These are phyloP conservation scores for Sycobia sp. DNA, from an alignment of 1,140 invertebrate species.

Conservation along the genomic window DNA sequence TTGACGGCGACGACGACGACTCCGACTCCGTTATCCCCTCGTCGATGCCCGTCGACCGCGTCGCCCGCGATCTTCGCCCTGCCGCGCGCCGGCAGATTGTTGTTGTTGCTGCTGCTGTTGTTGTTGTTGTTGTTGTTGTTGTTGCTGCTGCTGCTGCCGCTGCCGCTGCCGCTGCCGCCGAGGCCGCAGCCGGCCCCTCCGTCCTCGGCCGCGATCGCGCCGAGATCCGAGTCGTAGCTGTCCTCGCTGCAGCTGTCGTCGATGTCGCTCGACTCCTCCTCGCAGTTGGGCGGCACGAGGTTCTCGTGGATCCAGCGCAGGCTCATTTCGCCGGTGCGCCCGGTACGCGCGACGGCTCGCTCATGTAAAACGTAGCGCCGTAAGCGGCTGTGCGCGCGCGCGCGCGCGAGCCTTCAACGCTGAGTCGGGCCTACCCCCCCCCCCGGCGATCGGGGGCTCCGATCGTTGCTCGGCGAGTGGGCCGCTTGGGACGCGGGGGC, in stretches of 20 bases:
- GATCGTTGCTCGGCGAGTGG: too few species aligned
- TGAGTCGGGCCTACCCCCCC: too few species aligned
- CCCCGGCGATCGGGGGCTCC: too few species aligned
- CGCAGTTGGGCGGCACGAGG: conserved; percentile 50
- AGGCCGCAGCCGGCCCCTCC: not conserved
- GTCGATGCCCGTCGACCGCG: too few species aligned
- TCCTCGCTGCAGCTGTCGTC: conserved; percentile 56
- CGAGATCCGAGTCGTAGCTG: conserved; percentile 52
- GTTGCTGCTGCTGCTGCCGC: not conserved
- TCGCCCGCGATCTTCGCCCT: conserved; percentile 39
- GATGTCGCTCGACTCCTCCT: conserved; percentile 56
- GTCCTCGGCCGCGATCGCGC: conserved; percentile 31
- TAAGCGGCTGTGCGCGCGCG: too few species aligned
- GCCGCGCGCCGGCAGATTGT: conserved; percentile 35
- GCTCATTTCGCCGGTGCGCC: conserved; percentile 45
- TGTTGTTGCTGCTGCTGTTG: not conserved
- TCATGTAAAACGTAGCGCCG: not conserved
- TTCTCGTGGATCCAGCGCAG: conserved; percentile 57
- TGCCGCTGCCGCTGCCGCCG: conserved; percentile 10
- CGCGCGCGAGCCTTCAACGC: too few species aligned
- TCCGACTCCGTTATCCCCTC: too few species aligned
- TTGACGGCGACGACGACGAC: conserved; percentile 45
- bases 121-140: not conserved
- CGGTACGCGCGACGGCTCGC: not conserved
- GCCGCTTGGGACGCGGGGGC: too few species aligned